Evolutionary conservation across 2,797 vertebrate genomes (phyloP), one percentile per base, ranked within the genome.

Genomic region (Garrulus glandarius): DNA sequence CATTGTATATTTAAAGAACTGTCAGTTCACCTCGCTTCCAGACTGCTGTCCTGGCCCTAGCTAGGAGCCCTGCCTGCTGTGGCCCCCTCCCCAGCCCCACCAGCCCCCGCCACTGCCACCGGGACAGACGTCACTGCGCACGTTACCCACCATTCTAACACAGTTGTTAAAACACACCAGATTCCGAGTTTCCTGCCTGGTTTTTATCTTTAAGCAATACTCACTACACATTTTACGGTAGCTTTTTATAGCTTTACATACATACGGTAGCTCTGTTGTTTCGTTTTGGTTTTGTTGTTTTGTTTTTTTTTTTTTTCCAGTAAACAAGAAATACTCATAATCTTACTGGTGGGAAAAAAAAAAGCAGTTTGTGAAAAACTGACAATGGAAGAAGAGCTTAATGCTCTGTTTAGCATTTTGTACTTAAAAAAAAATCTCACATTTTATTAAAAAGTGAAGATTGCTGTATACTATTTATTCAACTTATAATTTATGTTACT

Each of bases 401-500:
- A 98, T 98, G 97, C 96, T 98, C 98, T 98, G 98, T 99, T 99
- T 98, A 99, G 99, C 98, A 98, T 99, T 99, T 99, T 99, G 98
- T 99, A 99, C 98, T 98, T 98, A 98, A 98, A 98, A 98, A 97
- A 97, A 95, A 98, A 98, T 98, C 98, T 98, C 98, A 98, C 97
- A 96, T 98, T 98, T 98, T 98, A 98, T 98, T 98, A 98, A 98
- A 98, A 99, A 99, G 99, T 99, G 99, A 99, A 98, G 99, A 99
- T 99, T 99, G 99, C 99, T 99, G 99, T 99, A 99, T 99, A 98
- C 99, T 99, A 99, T 99, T 99, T 99, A 99, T 99, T 99, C 99
- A 99, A 99, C 99, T 98, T 99, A 99, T 99, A 99, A 99, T 99
- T 99, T 99, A 99, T 99, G 99, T 99, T 99, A 99, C 99, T 99